Percentiles rank a stretch among this genome's conserved stretches.
Conservation (phyloP, 2,113 vertebrate species). For the Dicrurus megarhynchus region DNA sequence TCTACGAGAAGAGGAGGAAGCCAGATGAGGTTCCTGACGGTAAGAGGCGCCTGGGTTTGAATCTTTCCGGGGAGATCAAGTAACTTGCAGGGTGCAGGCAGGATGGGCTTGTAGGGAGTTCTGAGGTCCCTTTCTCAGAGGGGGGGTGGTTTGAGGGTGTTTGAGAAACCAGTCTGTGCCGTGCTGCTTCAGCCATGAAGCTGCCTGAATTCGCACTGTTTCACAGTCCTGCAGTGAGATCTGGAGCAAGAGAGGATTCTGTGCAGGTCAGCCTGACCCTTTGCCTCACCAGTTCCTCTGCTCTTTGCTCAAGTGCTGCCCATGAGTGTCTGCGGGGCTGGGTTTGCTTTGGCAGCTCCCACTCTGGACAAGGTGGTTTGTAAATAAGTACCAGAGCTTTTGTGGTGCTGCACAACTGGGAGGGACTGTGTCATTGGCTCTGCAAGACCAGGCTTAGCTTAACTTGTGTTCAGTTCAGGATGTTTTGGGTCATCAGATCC, state of each 20-base stretch:
- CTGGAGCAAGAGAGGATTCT: not conserved
- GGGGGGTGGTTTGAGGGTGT: fast-evolving
- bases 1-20: conserved; percentile 97
- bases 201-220: not conserved
- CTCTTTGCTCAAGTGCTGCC: not conserved
- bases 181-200: fast-evolving
- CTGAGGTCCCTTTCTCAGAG: not conserved
- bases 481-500: not conserved
- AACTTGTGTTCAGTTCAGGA: not conserved
- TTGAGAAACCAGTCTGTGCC: not conserved
- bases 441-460: not conserved
- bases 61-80: no score
- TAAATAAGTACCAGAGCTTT: not conserved
- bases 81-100: not conserved
- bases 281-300: not conserved
- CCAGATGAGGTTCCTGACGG: conserved; percentile 88
- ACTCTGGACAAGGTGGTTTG: not conserved
- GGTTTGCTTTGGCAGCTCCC: not conserved
- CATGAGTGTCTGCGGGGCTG: not conserved
- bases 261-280: not conserved
- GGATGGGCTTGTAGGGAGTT: fast-evolving
- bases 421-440: not conserved
- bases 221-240: not conserved
- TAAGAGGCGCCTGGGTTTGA: conserved; percentile 56
- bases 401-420: not conserved